Base-by-base conservation (phyloP, 1,140 invertebrate genomes). In the Ephestia elutella region DNA sequence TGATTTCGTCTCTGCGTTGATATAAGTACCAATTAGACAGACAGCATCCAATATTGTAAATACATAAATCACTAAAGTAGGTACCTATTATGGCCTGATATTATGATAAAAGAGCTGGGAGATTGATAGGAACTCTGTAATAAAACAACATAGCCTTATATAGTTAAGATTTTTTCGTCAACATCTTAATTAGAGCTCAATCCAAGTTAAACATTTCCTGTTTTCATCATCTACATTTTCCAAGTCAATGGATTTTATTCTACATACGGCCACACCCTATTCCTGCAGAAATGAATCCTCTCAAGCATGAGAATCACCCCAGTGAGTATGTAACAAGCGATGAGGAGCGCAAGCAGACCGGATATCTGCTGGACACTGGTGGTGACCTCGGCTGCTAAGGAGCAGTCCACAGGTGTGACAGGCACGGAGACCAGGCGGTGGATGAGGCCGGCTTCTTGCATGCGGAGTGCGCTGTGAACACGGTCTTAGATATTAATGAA, bases 261-360 rank as follows among this genome's bases (percentile, higher is more conserved):
- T 3, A 75, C 32, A 62, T 73, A 82, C 49, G 79, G 79, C 65
- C 63, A 82, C 5, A 76, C 60, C 49, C 60, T 70, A 32, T 67
- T 62, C 32, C 58, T 65, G 8, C 61, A 20, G n/a, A 62, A 68
- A 57, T 74, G 49, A 21, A 66, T 48, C 20, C 60, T 67, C 54
- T 82, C 80, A 1, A 32, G 17, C 0, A 77, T 3, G 18, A 82
- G 35, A 30, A 82, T 70, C 8, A 74, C 4, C 0, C 60, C 17
- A 4, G 69, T 63, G 0, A 71, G 8, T 0, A 71, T 30, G 13
- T 66, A 77, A 5, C 61, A 21, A 2, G 56, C 30, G 2, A 65
- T 15, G 10, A 79, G 56, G 0, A 70, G 21, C 5, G 60, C 21
- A 0, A 75, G 50, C 0, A 71, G 74, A 25, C 49, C 60, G 2